A percentile compares a stretch with the other conserved stretches of the same genome.
These are phyloP conservation scores for Lepidothrix coronata DNA, from an alignment of 2,113 vertebrate species.

Conservation along the genomic window DNA sequence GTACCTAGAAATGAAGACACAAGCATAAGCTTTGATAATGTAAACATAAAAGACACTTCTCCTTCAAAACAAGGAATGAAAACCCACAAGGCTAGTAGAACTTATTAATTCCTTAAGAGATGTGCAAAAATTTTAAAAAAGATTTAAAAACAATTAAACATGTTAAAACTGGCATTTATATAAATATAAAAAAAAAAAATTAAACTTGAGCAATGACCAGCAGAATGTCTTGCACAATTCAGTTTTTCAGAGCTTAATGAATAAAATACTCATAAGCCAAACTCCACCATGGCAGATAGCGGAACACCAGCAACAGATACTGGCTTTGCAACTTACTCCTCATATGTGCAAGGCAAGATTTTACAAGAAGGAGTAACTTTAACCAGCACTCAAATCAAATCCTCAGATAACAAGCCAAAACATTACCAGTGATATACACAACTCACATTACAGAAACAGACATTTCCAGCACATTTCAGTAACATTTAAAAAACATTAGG, in stretches of 20 bases:
- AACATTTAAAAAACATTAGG: constrained; percentile 23
- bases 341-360: constrained; percentile 4
- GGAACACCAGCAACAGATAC: constrained; percentile 31
- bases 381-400: constrained; percentile 58
- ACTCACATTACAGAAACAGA: constrained; percentile 56
- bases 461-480: constrained; percentile 40
- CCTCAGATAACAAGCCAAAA: constrained; percentile 55
- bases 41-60: constrained; percentile 75
- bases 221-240: constrained; percentile 43
- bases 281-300: constrained; percentile 45
- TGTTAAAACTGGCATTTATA: constrained; percentile 74
- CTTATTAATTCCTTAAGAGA: constrained; percentile 63
- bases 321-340: constrained; percentile 54
- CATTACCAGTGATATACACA: constrained; percentile 34
- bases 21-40: constrained; percentile 68
- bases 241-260: constrained; percentile 33
- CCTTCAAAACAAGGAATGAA: constrained; percentile 70
- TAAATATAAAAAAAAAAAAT: constrained; percentile 72
- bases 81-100: constrained; percentile 66
- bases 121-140: constrained; percentile 76
- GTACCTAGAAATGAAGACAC: constrained; percentile 76
- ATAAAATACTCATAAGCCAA: constrained; percentile 49
- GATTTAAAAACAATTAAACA: constrained; percentile 66
- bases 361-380: constrained; percentile 59
- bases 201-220: constrained; percentile 59